Conservation (phyloP, 30 jellyfish, hydroid and myxozoan species). For the Turritopsis rubra region DNA sequence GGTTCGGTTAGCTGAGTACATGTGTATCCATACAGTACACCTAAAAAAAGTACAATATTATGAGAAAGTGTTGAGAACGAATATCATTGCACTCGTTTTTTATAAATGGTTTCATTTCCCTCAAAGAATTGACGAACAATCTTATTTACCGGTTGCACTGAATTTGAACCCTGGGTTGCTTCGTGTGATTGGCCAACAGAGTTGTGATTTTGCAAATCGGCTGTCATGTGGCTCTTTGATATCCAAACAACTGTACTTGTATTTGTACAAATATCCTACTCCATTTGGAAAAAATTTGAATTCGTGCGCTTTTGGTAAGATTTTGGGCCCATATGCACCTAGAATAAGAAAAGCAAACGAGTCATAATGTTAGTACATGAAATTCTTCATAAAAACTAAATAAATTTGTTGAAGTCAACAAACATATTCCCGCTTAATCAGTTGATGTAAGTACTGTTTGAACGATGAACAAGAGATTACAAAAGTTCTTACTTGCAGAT, state of each 20-base stretch:
- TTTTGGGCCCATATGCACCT: slow-evolving; percentile 4
- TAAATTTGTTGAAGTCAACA: no score
- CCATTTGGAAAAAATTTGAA: slow-evolving; percentile 5
- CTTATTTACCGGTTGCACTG: slow-evolving; percentile 1
- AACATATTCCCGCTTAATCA: no score
- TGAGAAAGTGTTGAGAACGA: background rate
- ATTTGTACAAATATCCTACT: background rate
- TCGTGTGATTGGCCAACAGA: slow-evolving; percentile 8
- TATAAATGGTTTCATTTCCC: background rate
- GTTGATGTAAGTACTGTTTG: no score
- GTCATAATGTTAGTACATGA: no score
- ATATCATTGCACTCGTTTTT: background rate
- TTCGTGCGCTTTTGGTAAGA: slow-evolving; percentile 19
- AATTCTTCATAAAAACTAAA: no score
- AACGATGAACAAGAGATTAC: background rate
- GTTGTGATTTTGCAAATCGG: background rate
- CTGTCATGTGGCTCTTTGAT: background rate
- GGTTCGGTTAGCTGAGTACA: background rate
- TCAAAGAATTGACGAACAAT: background rate
- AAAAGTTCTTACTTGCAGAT: background rate
- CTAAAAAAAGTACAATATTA: background rate
- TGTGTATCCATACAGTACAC: background rate
- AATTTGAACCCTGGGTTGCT: slow-evolving; percentile 1
- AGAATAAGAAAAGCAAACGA: background rate
- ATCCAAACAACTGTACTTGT: slow-evolving; percentile 8